A percentile compares a stretch with the other conserved stretches of the same genome.
Conservation (phyloP, 2,888 invertebrate genomes). For the Spisula subtruncata region DNA sequence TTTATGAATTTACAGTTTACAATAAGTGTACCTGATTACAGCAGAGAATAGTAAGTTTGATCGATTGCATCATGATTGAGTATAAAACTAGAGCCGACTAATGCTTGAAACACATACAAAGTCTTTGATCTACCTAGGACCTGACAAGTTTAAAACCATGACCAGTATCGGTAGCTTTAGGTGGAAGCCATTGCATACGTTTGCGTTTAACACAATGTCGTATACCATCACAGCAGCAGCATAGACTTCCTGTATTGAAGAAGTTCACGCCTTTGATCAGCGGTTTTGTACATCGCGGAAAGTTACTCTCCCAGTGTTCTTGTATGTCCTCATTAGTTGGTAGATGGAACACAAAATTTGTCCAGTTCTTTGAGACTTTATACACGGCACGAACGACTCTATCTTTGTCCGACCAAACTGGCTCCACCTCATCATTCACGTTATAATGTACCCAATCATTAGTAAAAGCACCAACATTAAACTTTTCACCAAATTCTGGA, state of each 20-base stretch:
- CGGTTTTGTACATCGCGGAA: slow-evolving; percentile 83
- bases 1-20: too few species aligned
- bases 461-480: slow-evolving; percentile 84
- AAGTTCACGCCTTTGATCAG: slow-evolving; percentile 83
- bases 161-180: slow-evolving; percentile 85
- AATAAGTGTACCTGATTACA: too few species aligned
- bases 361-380: slow-evolving; percentile 84
- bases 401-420: slow-evolving; percentile 80
- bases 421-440: slow-evolving; percentile 75
- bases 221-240: slow-evolving; percentile 83
- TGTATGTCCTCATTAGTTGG: slow-evolving; percentile 85
- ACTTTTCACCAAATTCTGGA: slow-evolving; percentile 74
- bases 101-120: neutral
- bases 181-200: slow-evolving; percentile 85
- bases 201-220: slow-evolving; percentile 82
- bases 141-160: slow-evolving; percentile 87
- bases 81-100: neutral
- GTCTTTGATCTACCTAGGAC: slow-evolving; percentile 65
- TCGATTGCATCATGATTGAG: too few species aligned
- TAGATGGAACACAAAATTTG: slow-evolving; percentile 85
- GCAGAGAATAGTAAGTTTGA: too few species aligned
- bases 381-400: slow-evolving; percentile 80
- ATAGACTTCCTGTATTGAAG: slow-evolving; percentile 78
- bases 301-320: slow-evolving; percentile 85
- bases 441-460: slow-evolving; percentile 85